Evolutionary conservation across 2,113 vertebrate species (phyloP), one percentile per base, ranked within the genome.

Genomic region (Pterophyllum scalare): DNA sequence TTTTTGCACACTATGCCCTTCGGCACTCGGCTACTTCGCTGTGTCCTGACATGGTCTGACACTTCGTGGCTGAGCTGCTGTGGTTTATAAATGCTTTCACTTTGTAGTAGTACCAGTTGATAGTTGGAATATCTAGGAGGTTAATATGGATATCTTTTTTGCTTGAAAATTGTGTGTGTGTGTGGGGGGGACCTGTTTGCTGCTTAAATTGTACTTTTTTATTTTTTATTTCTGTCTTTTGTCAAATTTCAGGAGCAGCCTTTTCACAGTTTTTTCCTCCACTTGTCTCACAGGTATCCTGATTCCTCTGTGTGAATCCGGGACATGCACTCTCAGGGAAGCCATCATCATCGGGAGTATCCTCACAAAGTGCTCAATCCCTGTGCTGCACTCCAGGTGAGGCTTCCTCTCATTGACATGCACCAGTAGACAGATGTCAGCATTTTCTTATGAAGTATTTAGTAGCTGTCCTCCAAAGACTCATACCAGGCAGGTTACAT

Each of bases 301-400:
- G 81, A 96, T 99, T 80, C 98, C 98, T 0, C 90, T 99, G n/a
- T 99, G 98, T 1, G 98, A 99, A 84, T 98, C 98, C 0, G 98
- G 98, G 65, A 99, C 97, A 1, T 99, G 98, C 83, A 98, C 98
- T 1, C 96, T 99, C 43, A 96, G 98, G 75, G 98, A 99, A 87
- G 98, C 98, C 87, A 88, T 99, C 91, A 99, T 99, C 87, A 96
- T 99, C 15, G 98, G 98, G 62, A 99, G 98, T 96, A 97, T 99
- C 90, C 94, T 99, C 81, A 97, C 95, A 59, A 98, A 98, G 90
- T 99, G 98, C 89, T 99, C 98, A 26, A 97, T 99, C 87, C 98
- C 98, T 0, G 98, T 99, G 15, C 96, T 99, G 57, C 97, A 99
- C 91, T 98, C 98, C 88, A 99, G 98, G 98, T 99, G 94, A 84